These are phyloP conservation scores for Trichogramma pretiosum DNA, from an alignment of 1,140 invertebrate species.

Conservation along the genomic window DNA sequence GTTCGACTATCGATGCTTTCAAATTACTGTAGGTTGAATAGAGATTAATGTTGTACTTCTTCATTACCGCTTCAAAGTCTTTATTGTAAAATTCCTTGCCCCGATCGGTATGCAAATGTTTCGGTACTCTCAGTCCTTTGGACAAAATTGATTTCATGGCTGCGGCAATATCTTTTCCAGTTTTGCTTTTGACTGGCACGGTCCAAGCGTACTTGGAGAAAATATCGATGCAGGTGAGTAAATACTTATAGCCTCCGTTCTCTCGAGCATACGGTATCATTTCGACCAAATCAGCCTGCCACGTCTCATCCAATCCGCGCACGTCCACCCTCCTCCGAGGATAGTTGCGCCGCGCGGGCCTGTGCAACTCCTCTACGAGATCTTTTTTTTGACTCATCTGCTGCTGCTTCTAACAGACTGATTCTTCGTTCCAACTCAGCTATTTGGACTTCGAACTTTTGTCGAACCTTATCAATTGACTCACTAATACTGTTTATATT, in stretches of 20 bases:
- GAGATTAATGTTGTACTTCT: conserved; percentile 27
- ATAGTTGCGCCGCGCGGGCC: no score
- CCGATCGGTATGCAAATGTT: conserved; percentile 13
- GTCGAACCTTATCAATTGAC: not conserved
- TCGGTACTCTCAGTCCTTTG: not conserved
- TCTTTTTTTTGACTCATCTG: no score
- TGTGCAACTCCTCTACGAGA: no score
- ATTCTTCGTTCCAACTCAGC: not conserved
- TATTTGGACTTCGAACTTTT: not conserved
- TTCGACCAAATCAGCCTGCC: no score
- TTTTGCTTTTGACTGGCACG: conserved; percentile 29
- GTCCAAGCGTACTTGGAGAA: conserved; percentile 34
- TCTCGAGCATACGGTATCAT: conserved; percentile 15
- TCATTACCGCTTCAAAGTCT: not conserved
- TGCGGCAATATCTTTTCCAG: conserved; percentile 13
- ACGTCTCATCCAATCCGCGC: no score
- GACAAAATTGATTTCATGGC: conserved; percentile 4
- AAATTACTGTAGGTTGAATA: conserved; percentile 30
- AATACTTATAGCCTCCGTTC: conserved; percentile 29
- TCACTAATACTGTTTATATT: not conserved
- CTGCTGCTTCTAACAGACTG: not conserved
- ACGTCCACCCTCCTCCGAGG: no score
- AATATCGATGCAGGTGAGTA: conserved; percentile 35
- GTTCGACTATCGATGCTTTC: conserved; percentile 38
- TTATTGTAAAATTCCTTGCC: conserved; percentile 30